Conservation (phyloP, 1,140 invertebrate species). For the Parapsyche elsis region DNA sequence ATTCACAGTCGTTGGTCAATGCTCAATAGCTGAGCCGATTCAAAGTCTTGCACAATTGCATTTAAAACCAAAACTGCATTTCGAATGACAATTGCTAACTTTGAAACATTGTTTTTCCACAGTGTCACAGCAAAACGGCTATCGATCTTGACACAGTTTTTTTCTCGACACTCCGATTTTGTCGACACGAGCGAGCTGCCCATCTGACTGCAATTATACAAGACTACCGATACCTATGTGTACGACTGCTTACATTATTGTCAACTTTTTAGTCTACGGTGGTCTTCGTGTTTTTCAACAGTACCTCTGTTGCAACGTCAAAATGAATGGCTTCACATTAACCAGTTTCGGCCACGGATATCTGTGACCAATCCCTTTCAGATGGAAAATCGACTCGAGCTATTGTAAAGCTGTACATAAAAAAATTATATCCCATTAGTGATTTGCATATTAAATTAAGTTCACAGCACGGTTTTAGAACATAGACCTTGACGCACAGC, state of each 20-base stretch:
- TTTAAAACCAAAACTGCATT: no score
- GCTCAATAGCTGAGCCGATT: not conserved
- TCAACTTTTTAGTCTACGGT: not conserved
- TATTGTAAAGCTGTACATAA: no score
- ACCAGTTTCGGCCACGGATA: not conserved
- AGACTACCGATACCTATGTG: not conserved
- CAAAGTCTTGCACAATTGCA: not conserved
- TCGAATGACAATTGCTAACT: no score
- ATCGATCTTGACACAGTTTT: slow-evolving; percentile 39
- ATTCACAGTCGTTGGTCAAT: not conserved
- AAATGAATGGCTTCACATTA: not conserved
- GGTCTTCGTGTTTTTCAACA: not conserved
- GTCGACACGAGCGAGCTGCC: not conserved
- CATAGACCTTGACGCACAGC: no score
- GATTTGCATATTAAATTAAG: no score
- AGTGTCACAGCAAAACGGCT: no score
- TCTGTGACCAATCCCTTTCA: not conserved
- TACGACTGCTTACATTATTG: not conserved
- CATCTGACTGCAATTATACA: slow-evolving; percentile 13
- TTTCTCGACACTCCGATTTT: slow-evolving; percentile 21
- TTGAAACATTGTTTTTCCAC: no score
- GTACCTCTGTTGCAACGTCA: not conserved
- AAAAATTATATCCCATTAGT: no score
- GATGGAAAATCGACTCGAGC: not conserved
- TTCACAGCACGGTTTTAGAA: no score